Evolutionary conservation across 2,113 vertebrate genomes (phyloP).

Genomic region (Natator depressus): DNA sequence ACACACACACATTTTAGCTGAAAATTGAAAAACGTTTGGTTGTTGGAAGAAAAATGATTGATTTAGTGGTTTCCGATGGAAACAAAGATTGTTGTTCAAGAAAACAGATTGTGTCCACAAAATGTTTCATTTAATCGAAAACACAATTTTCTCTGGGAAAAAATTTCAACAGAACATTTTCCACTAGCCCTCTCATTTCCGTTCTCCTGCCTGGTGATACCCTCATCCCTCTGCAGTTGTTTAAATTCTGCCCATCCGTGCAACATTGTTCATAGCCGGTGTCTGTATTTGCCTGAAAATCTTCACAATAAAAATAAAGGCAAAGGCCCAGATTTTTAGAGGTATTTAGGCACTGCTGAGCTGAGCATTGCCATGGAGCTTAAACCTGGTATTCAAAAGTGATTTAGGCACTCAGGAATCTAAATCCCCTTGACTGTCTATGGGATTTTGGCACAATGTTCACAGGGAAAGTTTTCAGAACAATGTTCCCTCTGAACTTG

Average conservation of each 20-base stretch:
- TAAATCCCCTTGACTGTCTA: background rate
- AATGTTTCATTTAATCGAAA: rapidly evolving
- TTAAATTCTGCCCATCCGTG: rapidly evolving
- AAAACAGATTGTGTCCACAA: background rate
- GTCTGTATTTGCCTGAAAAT: slow-evolving; percentile 26
- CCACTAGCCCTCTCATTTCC: background rate
- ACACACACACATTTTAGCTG: background rate
- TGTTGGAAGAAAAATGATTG: background rate
- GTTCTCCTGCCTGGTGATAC: rapidly evolving
- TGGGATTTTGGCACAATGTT: background rate
- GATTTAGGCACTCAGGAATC: background rate
- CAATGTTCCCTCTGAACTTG: slow-evolving; percentile 2
- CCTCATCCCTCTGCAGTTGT: background rate
- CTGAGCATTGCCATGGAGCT: background rate
- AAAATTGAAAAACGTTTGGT: background rate
- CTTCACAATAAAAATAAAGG: slow-evolving; percentile 33
- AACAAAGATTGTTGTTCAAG: background rate
- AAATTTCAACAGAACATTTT: background rate
- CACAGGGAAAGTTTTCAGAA: no score
- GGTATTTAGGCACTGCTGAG: background rate
- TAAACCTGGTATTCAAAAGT: background rate
- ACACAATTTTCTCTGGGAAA: background rate
- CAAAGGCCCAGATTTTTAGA: slow-evolving; percentile 54
- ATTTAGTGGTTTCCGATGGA: background rate
- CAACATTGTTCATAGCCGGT: background rate